Percentiles rank a stretch among this genome's conserved stretches.
Evolutionary conservation across 2,113 vertebrate genomes (phyloP).

Genomic region (Hippocampus mohnikei): DNA sequence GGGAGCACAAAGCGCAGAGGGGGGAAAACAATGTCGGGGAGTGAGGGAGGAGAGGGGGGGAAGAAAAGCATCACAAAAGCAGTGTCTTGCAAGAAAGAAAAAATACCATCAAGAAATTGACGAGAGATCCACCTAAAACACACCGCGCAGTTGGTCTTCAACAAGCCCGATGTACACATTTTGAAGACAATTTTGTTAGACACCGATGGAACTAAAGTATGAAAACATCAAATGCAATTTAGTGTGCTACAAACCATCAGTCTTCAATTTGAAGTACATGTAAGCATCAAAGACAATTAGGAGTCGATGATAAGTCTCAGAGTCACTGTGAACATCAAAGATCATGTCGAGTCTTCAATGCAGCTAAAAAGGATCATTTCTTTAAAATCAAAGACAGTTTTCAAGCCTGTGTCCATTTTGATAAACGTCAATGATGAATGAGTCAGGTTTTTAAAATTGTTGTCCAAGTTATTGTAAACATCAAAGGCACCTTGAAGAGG

Average conservation of each 20-base stretch:
- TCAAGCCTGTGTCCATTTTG: no score
- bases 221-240: background rate
- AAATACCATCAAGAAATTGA: conserved; percentile 30
- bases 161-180: background rate
- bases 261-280: background rate
- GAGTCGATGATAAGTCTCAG: background rate
- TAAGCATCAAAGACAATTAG: background rate
- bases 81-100: background rate
- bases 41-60: background rate
- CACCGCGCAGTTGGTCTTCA: background rate
- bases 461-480: no score
- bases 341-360: background rate
- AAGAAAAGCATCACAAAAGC: conserved; percentile 7
- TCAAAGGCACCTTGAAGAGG: no score
- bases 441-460: no score
- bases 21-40: conserved; percentile 30
- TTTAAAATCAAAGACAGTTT: no score
- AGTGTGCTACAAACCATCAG: background rate
- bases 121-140: conserved; percentile 47
- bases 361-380: background rate
- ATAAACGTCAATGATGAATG: background rate
- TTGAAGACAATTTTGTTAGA: background rate
- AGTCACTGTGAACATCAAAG: background rate
- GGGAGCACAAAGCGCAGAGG: conserved; percentile 42
- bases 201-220: background rate